Base-by-base conservation (phyloP, 1,140 invertebrate species). In the Rhopalosiphum maidis region DNA sequence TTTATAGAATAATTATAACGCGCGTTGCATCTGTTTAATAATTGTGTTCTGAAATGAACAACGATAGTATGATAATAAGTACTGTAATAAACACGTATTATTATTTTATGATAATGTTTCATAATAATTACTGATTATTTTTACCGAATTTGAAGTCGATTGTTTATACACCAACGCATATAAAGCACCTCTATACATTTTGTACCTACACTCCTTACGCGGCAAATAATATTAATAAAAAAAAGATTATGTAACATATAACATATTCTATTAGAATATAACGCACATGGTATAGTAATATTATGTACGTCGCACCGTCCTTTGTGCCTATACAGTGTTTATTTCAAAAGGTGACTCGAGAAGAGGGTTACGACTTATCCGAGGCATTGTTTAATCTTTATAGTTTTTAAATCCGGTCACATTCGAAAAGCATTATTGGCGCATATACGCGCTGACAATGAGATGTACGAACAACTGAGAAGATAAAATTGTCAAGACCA, bases 71-170 rank as follows among this genome's bases (percentile, higher is more conserved):
- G 11, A 55, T n/a, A 30, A 88, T 88, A 88, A 18, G 37, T 46
- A 41, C 60, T 68, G 60, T 68, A 68, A 68, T 68, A 68, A 68
- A 68, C 60, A 68, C 60, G n/a, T 68, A 68, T 68, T 55, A 90
- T 60, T 60, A 90, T 90, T 90, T 90, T 90, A 90, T 60, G 35
- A 90, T 60, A 60, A 60, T 60, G 60, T 23, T 90, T 37, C 48
- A 23, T 54, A 30, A 41, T 55, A 30, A 89, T 54, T 86, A 86
- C 25, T 86, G 37, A 86, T 85, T 86, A 83, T 46, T 86, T 86
- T 86, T 51, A 51, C 43, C 7, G 86, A 88, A 51, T 88, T 48
- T 87, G 11, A 68, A 48, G 30, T 46, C 85, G 85, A 46, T 48
- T 68, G 60, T 68, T 68, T n/a, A 30, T 68, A 68, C 60, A 68